Conservation (phyloP, 1,140 invertebrate species). For the Anthonomus grandis region DNA sequence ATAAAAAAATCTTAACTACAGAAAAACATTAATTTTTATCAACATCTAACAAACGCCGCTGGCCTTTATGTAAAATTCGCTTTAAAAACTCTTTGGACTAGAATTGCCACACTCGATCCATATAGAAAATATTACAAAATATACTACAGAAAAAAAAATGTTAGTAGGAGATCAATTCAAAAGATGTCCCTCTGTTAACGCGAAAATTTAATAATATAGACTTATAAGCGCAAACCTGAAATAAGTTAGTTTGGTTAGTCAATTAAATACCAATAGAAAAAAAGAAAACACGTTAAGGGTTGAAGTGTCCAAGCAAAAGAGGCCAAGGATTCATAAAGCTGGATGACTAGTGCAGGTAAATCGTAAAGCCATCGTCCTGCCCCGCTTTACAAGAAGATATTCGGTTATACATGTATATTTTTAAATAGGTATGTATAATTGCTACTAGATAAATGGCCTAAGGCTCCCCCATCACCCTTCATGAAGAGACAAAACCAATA, state of each 20-base stretch:
- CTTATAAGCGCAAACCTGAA: background rate
- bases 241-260: background rate
- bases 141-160: background rate
- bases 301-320: constrained; percentile 6
- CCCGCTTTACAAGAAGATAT: constrained; percentile 39
- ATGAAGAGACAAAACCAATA: background rate
- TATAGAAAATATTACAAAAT: constrained; percentile 14
- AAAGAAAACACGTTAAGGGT: background rate
- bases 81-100: constrained; percentile 11
- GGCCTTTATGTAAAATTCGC: background rate
- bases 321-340: constrained; percentile 12
- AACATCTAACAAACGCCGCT: no score
- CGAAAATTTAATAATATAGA: background rate
- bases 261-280: background rate
- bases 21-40: no score
- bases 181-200: background rate
- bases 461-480: background rate
- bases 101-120: constrained; percentile 22
- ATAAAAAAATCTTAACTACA: no score
- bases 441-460: constrained; percentile 45
- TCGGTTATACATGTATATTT: constrained; percentile 40
- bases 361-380: constrained; percentile 36
- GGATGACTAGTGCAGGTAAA: constrained; percentile 30
- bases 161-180: background rate
- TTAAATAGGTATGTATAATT: constrained; percentile 49